Base-by-base conservation (phyloP, 2,797 vertebrate genomes). In the Arctocebus calabarensis region DNA sequence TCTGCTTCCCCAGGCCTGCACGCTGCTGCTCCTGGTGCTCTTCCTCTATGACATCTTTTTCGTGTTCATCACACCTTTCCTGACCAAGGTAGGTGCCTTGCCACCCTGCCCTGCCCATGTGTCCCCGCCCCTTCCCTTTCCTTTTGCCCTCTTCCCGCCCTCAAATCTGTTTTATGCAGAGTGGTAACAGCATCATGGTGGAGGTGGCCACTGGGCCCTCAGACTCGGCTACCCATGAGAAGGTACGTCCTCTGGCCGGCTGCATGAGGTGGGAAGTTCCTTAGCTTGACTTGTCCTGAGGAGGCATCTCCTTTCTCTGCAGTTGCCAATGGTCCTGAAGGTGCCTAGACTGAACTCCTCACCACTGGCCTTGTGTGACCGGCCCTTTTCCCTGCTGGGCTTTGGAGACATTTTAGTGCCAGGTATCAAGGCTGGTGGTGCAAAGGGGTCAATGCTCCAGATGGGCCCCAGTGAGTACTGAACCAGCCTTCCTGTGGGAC, bases 271-370 rank as follows among this genome's bases (percentile, higher is more conserved):
- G 1, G 64, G 64, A 32, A n/a, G 32, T 68, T 68, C 32, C 64
- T n/a, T 68, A 32, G 32, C 3, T 7, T 3, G 17, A 8, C 64
- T 8, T 20, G 43, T 37, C 61, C 52, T 29, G 22, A 94, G 61
- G 34, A 0, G 7, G 9, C 27, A 22, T 43, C 66, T 55, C 68
- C 59, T 52, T 45, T 52, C 40, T n/a, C 14, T 4, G 7, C 97
- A 99, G 99, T 99, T 99, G 79, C 99, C 99, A 32, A 99, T 99
- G 99, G 99, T 99, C 97, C 98, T 99, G 94, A 99, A 99, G 97
- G 99, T 99, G 66, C 99, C 99, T 0, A 96, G 99, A 74, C 98
- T 99, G 96, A 99, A 99, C 98, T 98, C 98, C 68, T 99, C 99
- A 0, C 99, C 99, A 0, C 93, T 99, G 98, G 99, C 99, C 34